Conservation (phyloP, 2,797 vertebrate genomes). For the Gorsachius magnificus region DNA sequence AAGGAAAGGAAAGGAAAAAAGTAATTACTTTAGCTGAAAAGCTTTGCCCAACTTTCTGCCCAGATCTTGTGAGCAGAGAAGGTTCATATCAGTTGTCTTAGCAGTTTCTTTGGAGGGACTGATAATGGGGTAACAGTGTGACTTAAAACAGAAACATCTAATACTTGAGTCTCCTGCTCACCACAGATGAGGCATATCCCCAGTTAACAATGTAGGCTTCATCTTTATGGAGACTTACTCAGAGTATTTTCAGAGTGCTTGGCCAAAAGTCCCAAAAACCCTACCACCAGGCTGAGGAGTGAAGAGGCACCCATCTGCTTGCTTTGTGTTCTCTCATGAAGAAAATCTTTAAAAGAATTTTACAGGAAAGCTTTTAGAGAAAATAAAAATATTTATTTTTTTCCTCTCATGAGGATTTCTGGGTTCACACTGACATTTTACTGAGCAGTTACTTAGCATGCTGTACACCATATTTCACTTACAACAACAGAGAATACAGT, state of each 20-base stretch:
- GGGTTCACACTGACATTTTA: conserved; percentile 19
- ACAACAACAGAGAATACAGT: neutral
- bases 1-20: neutral
- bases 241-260: neutral
- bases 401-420: conserved; percentile 14
- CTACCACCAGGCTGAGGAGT: neutral
- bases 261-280: neutral
- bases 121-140: neutral
- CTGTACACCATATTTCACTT: conserved; percentile 27
- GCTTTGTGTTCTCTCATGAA: neutral
- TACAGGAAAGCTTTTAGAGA: conserved; percentile 52
- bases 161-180: neutral
- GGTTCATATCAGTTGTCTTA: neutral
- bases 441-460: neutral
- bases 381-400: conserved; percentile 58
- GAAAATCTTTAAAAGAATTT: conserved; percentile 44
- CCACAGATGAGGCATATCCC: neutral
- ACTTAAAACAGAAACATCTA: neutral
- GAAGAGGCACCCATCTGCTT: neutral
- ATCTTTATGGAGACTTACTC: neutral
- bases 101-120: neutral
- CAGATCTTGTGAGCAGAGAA: neutral
- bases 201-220: neutral
- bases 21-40: neutral
- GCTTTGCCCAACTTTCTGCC: neutral